A percentile compares a stretch with the other conserved stretches of the same genome.
These are phyloP conservation scores for Deilephila elpenor DNA, from an alignment of 2,888 invertebrate species.

Conservation along the genomic window DNA sequence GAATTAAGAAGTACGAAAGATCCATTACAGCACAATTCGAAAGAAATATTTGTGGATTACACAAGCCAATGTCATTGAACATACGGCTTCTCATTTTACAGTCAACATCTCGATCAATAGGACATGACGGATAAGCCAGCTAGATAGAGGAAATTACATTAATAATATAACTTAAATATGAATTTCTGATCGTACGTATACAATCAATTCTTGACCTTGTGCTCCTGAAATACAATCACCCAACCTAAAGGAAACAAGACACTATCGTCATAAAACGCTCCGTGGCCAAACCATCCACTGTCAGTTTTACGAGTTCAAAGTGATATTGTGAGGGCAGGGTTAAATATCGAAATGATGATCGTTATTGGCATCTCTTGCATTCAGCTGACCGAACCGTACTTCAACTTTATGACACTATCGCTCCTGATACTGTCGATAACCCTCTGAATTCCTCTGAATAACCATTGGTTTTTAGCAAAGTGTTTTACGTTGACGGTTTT, in stretches of 20 bases:
- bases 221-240: too few relatives aligned
- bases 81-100: neutral
- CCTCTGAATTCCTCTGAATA: conserved; percentile 32
- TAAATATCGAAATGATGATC: conserved; percentile 40
- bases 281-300: neutral
- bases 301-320: conserved; percentile 14
- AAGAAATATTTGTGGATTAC: neutral
- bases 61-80: too few relatives aligned
- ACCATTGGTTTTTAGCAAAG: conserved; percentile 16
- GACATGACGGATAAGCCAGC: too few relatives aligned
- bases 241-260: neutral
- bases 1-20: too few relatives aligned
- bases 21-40: neutral
- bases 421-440: conserved; percentile 39
- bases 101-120: too few relatives aligned
- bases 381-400: conserved; percentile 38
- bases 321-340: conserved; percentile 20
- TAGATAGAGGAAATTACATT: too few relatives aligned
- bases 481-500: neutral
- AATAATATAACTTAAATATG: too few relatives aligned
- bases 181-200: neutral
- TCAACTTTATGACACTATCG: conserved; percentile 42
- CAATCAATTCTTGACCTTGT: neutral
- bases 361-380: conserved; percentile 39
- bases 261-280: conserved; percentile 13